These are phyloP conservation scores for Geococcyx californianus DNA, from an alignment of 2,113 vertebrate species.

Conservation along the genomic window DNA sequence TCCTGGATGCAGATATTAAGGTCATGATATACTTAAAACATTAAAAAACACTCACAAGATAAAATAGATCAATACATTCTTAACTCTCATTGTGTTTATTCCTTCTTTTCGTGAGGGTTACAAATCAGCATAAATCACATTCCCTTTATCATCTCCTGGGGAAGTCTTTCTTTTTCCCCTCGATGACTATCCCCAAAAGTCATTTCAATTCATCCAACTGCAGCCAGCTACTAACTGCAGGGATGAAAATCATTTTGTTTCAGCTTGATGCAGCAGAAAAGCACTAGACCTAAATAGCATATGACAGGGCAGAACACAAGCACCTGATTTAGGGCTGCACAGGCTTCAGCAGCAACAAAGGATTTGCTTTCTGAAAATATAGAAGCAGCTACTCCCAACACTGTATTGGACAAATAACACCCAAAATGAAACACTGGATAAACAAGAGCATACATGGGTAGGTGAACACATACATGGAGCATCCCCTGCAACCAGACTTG, in stretches of 20 bases:
- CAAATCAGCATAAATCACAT: background rate
- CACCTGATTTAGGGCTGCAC: conserved; percentile 38
- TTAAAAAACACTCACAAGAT: background rate
- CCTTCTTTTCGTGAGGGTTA: background rate
- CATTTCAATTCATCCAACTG: conserved; percentile 22
- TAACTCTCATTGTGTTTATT: background rate
- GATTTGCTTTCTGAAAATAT: background rate
- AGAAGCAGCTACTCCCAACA: background rate
- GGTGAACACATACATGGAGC: background rate
- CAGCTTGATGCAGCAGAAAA: conserved; percentile 41
- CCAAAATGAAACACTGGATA: background rate
- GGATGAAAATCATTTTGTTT: conserved; percentile 52
- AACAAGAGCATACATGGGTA: rapidly evolving
- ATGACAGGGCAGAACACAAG: conserved; percentile 15
- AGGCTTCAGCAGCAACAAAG: background rate
- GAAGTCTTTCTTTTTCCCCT: background rate
- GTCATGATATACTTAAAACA: background rate
- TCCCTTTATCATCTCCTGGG: background rate
- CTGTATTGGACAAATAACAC: background rate
- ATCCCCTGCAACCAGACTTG: background rate
- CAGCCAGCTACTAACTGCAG: conserved; percentile 41
- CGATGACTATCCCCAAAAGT: background rate
- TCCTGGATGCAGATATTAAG: background rate
- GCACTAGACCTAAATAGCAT: conserved; percentile 15
- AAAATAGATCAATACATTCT: background rate